Percentiles rank a stretch among this genome's conserved stretches.
Evolutionary conservation across 2,113 vertebrate species (phyloP).

Genomic region (Brienomyrus brachyistius): DNA sequence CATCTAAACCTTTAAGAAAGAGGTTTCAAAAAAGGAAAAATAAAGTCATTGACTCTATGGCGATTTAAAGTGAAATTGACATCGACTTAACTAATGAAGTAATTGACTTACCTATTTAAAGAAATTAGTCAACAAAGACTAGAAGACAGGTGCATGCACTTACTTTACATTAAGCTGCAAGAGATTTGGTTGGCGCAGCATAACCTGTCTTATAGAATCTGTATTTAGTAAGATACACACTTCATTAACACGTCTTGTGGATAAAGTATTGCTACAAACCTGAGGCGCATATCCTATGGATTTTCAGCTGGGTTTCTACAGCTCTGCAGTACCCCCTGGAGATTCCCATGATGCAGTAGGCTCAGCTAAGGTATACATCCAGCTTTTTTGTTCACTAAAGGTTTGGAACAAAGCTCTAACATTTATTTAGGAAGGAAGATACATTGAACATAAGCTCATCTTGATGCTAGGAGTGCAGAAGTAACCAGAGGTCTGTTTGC

Average conservation of each 20-base stretch:
- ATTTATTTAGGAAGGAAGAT: slow-evolving; percentile 39
- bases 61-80: slow-evolving; percentile 19
- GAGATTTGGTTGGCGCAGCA: slow-evolving; percentile 30
- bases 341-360: slow-evolving; percentile 46
- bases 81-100: slow-evolving; percentile 6
- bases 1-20: slow-evolving; percentile 19
- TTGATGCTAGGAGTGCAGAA: slow-evolving; percentile 10
- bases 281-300: slow-evolving; percentile 48
- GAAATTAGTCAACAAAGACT: slow-evolving; percentile 19
- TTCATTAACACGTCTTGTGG: slow-evolving; percentile 39
- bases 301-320: slow-evolving; percentile 50
- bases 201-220: slow-evolving; percentile 33
- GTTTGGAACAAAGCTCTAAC: slow-evolving; percentile 48
- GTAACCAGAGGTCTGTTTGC: neutral
- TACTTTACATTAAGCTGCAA: slow-evolving; percentile 34
- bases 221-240: slow-evolving; percentile 31
- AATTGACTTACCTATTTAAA: slow-evolving; percentile 21
- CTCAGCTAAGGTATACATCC: slow-evolving; percentile 49
- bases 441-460: slow-evolving; percentile 33
- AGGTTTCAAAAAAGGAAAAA: neutral
- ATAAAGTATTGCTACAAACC: slow-evolving; percentile 52
- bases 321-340: slow-evolving; percentile 47
- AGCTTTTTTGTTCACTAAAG: slow-evolving; percentile 45
- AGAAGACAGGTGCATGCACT: slow-evolving; percentile 37
- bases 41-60: neutral